Base-by-base conservation (phyloP, 2,797 vertebrate species). In the Mormyrus hasselquistii region DNA sequence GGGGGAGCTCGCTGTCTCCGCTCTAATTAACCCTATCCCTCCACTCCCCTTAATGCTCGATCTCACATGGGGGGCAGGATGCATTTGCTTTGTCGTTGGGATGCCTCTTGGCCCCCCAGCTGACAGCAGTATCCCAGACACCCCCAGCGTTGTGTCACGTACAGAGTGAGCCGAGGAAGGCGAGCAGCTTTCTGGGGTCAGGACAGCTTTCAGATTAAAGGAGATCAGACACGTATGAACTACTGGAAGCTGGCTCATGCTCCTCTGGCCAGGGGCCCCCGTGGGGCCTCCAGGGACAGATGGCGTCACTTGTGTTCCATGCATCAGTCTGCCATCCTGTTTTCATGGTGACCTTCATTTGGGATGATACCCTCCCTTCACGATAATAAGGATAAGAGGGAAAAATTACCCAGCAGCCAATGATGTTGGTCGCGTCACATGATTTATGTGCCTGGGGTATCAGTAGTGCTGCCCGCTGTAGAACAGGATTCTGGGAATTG, bases 181-280 rank as follows among this genome's bases (percentile, higher is more conserved):
- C 9, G 16, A 44, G 73, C 29, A 19, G 25, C 47, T 22, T n/a
- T 85, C 16, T 85, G 12, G 52, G 53, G 29, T 5, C 57, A 50
- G 12, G 16, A 34, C 52, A 55, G 41, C 19, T 76, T 76, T 53
- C 9, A 29, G 65, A 88, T 50, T n/a, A 29, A 50, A 73, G 29
- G 34, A 65, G 9, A n/a, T 22, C 19, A 16, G 14, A 88, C 4
- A 88, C 12, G 19, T 84, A 85, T 25, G 8, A 49, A 55, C 83
- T 84, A 85, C 84, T 85, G 44, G 55, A 85, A 85, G 55, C 79
- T 50, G 65, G 86, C 59, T 89, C 49, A 41, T 47, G 22, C 41
- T 85, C 38, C 9, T 84, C 88, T 44, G 53, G 19, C 55, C 22
- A 12, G 62, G 4, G 10, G 7, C 44, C 44, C 87, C 87, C 4